Evolutionary conservation across 2,113 vertebrate species (phyloP).

Genomic region (Calidris pugnax): DNA sequence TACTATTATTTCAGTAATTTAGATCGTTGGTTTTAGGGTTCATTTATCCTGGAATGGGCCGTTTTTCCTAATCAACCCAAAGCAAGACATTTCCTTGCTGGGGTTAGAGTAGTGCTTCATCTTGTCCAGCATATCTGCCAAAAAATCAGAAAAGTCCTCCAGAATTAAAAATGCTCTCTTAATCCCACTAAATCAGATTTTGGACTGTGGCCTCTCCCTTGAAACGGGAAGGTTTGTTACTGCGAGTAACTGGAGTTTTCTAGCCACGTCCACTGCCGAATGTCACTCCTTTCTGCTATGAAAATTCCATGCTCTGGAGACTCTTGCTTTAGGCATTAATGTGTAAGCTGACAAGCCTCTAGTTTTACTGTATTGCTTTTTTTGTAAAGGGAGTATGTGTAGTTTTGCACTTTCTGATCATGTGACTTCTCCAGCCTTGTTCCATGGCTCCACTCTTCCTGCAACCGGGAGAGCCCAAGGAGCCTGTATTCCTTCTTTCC

Average conservation of each 20-base stretch:
- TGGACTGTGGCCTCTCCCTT: background rate
- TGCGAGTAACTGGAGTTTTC: background rate
- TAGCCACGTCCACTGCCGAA: background rate
- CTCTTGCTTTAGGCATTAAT: slow-evolving; percentile 52
- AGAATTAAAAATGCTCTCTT: background rate
- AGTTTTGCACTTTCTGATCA: background rate
- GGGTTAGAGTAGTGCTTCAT: background rate
- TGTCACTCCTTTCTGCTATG: background rate
- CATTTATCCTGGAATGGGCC: background rate
- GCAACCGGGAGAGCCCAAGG: background rate
- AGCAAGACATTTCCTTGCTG: background rate
- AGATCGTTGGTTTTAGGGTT: background rate
- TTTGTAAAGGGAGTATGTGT: background rate
- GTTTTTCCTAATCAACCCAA: background rate
- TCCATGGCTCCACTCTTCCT: background rate
- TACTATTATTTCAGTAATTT: background rate
- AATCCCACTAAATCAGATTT: background rate
- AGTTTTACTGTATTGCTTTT: background rate
- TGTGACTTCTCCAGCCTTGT: background rate
- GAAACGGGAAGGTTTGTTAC: background rate
- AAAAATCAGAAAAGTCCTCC: background rate
- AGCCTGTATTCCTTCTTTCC: background rate
- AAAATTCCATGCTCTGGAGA: background rate
- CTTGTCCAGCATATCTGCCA: background rate
- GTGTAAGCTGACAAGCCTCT: slow-evolving; percentile 20